Base-by-base conservation (phyloP, 2,797 vertebrate genomes). In the Percopsis omiscomaycus region DNA sequence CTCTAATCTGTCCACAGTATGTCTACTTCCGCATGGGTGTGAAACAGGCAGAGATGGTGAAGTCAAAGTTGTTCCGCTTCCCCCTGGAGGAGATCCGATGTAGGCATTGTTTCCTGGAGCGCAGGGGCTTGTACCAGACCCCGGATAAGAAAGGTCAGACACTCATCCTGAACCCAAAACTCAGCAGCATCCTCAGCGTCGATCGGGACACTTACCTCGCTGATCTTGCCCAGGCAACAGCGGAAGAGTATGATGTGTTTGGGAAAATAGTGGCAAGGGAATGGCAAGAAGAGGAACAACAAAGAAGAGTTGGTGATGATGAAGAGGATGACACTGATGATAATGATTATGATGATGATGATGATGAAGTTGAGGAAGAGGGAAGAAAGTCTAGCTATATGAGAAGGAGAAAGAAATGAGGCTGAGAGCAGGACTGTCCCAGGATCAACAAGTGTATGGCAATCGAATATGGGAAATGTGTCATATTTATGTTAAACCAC, bases 1-100 rank as follows among this genome's bases (percentile, higher is more conserved):
- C 13, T 14, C 46, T 10, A 15, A 4, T 76, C 54, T 66, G 46
- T 77, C 37, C 45, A 12, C 91, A 99, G 98, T 98, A 98, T 2
- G 94, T 85, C 0, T 98, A 95, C 87, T 99, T 98, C 78, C 89
- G 96, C 80, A 97, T 98, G 98, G 97, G 97, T 0, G 55, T 96
- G 47, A 91, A 69, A 69, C 96, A 98, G 22, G 66, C 68, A 0
- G 94, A 94, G 54, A 94, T 98, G 76, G 87, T 95, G 65, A 94
- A 89, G 75, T 89, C 88, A 9, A 86, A 79, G 15, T 79, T 95
- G 4, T 95, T 98, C 73, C 88, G 82, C 47, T 82, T 77, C 69
- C 57, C 93, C 0, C 66, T 98, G 30, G 82, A 85, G 0, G 94
- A 96, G 77, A 83, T 96, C 50, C 89, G 89, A 50, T 91, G 86